Percentiles rank a stretch among this genome's conserved stretches.
Conservation (phyloP, 2,797 vertebrate genomes). For the Diplodus puntazzo region DNA sequence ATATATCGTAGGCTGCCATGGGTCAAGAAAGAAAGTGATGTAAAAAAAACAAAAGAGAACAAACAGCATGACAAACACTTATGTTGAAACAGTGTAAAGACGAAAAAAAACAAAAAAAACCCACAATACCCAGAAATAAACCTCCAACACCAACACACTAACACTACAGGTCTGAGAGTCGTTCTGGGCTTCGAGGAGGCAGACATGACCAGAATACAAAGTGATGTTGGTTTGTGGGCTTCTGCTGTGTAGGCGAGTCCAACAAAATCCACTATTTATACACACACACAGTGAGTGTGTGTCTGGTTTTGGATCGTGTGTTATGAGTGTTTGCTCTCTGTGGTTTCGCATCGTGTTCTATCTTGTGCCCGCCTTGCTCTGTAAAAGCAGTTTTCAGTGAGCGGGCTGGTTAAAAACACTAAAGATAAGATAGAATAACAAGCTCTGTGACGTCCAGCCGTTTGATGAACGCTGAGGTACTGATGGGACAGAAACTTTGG, state of each 20-base stretch:
- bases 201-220: slow-evolving; percentile 49
- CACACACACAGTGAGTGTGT: slow-evolving; percentile 16
- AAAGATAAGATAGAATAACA: slow-evolving; percentile 8
- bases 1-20: too few relatives aligned
- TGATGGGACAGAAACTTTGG: neutral
- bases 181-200: slow-evolving; percentile 29
- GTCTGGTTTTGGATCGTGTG: slow-evolving; percentile 30
- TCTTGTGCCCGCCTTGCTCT: slow-evolving; percentile 1
- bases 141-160: slow-evolving; percentile 24
- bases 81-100: too few relatives aligned
- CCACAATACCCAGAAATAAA: neutral
- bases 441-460: neutral
- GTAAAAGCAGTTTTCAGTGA: neutral
- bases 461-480: neutral
- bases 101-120: neutral
- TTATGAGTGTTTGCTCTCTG: slow-evolving; percentile 26
- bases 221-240: slow-evolving; percentile 46
- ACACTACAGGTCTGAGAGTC: slow-evolving; percentile 32
- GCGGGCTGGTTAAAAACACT: neutral
- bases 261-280: slow-evolving; percentile 45
- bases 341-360: slow-evolving; percentile 9
- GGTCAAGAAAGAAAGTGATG: too few relatives aligned
- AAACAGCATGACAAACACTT: too few relatives aligned
- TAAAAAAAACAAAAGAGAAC: too few relatives aligned
- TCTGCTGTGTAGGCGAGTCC: slow-evolving; percentile 43